Evolutionary conservation across 1,140 invertebrate genomes (phyloP).

Genomic region (Heliconius hermathena): DNA sequence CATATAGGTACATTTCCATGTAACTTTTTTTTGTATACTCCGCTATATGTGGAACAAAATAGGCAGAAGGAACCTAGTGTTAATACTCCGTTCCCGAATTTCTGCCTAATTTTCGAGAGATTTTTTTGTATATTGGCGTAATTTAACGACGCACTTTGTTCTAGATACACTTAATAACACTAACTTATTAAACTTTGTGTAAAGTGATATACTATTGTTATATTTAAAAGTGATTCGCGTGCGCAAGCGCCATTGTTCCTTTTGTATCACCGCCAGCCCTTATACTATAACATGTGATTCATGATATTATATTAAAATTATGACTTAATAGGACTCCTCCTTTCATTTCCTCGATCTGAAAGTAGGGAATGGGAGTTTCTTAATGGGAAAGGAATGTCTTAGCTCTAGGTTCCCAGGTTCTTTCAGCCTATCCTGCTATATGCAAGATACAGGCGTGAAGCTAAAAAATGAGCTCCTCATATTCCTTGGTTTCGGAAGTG

Average conservation of each 20-base stretch:
- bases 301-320: background rate
- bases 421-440: background rate
- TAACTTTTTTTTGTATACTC: too few species aligned
- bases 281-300: background rate
- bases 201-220: conserved; percentile 17
- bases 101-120: too few species aligned
- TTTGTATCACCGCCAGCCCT: background rate
- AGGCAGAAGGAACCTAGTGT: too few species aligned
- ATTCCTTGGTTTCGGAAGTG: too few species aligned
- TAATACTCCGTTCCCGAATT: too few species aligned
- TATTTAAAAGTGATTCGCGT: background rate
- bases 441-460: background rate
- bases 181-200: background rate
- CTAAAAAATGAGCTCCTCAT: background rate
- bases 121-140: too few species aligned
- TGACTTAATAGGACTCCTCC: background rate
- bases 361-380: background rate
- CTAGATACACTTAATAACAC: background rate
- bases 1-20: too few species aligned
- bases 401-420: background rate
- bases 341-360: background rate
- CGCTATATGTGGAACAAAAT: too few species aligned
- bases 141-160: background rate
- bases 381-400: too few species aligned
- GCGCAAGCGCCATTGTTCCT: conserved; percentile 1